These are phyloP conservation scores for Barbus barbus DNA, from an alignment of 2,113 vertebrate genomes.

Conservation along the genomic window DNA sequence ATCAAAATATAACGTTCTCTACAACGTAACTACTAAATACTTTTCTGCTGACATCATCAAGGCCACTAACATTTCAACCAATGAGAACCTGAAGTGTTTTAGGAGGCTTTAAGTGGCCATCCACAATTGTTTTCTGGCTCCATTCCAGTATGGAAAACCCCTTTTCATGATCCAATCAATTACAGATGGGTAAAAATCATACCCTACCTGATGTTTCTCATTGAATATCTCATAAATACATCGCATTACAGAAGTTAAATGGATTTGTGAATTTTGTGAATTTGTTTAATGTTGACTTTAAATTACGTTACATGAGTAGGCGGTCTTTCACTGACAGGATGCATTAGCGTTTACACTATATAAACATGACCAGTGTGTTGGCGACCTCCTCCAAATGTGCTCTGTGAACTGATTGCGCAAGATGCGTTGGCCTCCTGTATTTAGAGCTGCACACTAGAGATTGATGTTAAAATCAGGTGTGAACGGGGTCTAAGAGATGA, in stretches of 20 bases:
- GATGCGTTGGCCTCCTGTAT: neutral
- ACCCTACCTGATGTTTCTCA: neutral
- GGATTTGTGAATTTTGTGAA: neutral
- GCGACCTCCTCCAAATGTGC: too few species aligned
- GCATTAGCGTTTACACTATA: neutral
- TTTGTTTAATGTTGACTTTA: neutral
- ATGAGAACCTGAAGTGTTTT: neutral
- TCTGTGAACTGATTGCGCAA: neutral
- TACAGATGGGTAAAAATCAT: neutral
- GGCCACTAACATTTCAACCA: neutral
- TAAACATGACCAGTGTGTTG: too few species aligned
- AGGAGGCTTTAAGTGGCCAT: neutral
- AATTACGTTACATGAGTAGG: constrained; percentile 10
- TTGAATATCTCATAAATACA: neutral
- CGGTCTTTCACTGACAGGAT: neutral
- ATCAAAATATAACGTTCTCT: neutral
- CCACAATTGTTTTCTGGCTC: neutral
- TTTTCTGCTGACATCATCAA: neutral
- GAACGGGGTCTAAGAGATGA: neutral
- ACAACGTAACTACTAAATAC: neutral
- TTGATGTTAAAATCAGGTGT: neutral
- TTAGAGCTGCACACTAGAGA: neutral
- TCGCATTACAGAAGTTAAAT: neutral
- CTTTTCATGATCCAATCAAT: neutral
- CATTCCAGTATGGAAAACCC: neutral